These are phyloP conservation scores for Thinocorus orbignyianus DNA, from an alignment of 2,113 vertebrate species.

Conservation along the genomic window DNA sequence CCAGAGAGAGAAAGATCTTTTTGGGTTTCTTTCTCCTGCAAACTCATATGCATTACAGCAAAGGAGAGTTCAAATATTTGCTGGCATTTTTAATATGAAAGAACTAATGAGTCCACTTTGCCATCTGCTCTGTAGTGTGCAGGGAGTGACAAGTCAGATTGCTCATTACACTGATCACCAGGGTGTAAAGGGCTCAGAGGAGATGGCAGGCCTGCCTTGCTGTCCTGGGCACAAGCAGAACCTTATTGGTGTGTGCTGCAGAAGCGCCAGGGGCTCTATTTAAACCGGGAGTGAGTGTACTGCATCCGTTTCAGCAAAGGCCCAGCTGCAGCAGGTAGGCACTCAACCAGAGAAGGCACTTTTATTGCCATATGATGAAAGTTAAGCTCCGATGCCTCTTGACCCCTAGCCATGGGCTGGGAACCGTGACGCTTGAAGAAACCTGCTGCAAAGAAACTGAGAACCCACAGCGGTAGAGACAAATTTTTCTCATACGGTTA, in stretches of 20 bases:
- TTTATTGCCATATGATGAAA: neutral
- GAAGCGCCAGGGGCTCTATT: neutral
- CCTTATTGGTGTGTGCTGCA: neutral
- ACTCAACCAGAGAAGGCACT: rapidly evolving
- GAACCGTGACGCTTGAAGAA: neutral
- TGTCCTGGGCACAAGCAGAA: neutral
- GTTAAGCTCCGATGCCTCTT: neutral
- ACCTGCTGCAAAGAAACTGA: neutral
- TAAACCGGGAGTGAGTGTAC: neutral
- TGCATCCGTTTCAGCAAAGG: neutral
- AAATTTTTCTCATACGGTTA: neutral
- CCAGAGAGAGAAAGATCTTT: neutral
- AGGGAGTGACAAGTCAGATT: neutral
- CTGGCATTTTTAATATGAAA: neutral
- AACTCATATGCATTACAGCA: neutral
- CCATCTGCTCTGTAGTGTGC: neutral
- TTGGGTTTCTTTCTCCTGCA: neutral
- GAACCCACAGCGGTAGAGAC: neutral
- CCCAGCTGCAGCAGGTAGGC: neutral
- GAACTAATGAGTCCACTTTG: neutral
- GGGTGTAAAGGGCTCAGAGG: neutral
- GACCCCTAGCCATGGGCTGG: neutral
- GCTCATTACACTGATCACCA: neutral
- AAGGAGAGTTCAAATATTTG: neutral
- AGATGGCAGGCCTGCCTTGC: neutral